Evolutionary conservation across 2,888 invertebrate species (phyloP).

Genomic region (Leucophora obtusa): DNA sequence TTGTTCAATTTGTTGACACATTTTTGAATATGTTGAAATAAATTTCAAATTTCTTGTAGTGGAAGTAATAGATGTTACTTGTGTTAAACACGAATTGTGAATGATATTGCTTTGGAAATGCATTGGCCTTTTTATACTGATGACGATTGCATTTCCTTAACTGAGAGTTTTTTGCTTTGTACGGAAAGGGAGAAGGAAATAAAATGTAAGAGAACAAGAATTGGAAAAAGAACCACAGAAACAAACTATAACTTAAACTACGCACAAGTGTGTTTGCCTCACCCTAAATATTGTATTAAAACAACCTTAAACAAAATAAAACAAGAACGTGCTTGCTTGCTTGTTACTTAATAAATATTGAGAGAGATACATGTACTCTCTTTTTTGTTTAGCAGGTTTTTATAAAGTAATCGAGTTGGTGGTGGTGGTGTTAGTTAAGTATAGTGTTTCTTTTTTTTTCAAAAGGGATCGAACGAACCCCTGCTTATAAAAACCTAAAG

Average conservation of each 20-base stretch:
- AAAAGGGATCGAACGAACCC: conserved; percentile 56
- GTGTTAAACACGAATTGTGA: conserved; percentile 74
- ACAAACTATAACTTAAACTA: conserved; percentile 46
- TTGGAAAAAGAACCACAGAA: conserved; percentile 12
- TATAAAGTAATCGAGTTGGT: background rate
- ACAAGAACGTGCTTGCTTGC: conserved; percentile 50
- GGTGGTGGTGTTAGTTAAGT: conserved; percentile 23
- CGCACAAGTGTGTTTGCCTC: conserved; percentile 65
- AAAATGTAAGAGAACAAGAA: conserved; percentile 57
- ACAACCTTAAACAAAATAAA: conserved; percentile 31
- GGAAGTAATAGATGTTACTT: conserved; percentile 67
- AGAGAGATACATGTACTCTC: conserved; percentile 34
- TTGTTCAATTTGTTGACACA: conserved; percentile 74
- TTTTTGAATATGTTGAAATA: conserved; percentile 59
- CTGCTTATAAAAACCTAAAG: conserved; percentile 7
- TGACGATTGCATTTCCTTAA: conserved; percentile 59
- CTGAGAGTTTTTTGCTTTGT: conserved; percentile 57
- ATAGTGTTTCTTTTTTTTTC: conserved; percentile 25
- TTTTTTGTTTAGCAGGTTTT: conserved; percentile 15
- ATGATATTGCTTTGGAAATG: conserved; percentile 72
- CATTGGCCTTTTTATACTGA: conserved; percentile 74
- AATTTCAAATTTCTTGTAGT: background rate
- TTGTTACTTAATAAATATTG: background rate
- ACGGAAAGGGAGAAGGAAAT: conserved; percentile 63
- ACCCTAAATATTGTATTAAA: conserved; percentile 45